Evolutionary conservation across 30 jellyfish, hydroid and myxozoan genomes (phyloP), one percentile per base, ranked within the genome.

Genomic region (Sanderia malayensis): DNA sequence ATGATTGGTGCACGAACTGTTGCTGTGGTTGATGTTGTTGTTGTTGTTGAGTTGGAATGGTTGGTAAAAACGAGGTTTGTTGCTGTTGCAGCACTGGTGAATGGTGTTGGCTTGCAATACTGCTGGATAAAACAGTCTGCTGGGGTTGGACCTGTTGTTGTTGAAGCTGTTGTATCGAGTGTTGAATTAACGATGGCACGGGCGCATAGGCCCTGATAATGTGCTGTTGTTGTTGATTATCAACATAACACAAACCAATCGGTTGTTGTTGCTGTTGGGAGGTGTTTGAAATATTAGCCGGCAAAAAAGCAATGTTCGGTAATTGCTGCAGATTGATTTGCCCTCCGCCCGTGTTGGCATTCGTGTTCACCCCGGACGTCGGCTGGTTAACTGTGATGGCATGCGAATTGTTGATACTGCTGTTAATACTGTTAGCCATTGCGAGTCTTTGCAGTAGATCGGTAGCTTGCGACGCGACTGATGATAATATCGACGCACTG

Each of bases 251-350:
- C 25, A 49, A 15, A 4, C 67, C 9, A 7, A 55, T 10, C 67
- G 67, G 67, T 19, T n/a, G 27, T 55, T 55, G 67, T 19, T 7
- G 67, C 67, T n/a, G 27, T 55, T 55, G 67, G 7, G 67, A 20
- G 8, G 9, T 55, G 67, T 19, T 55, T 18, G 27, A 19, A n/a
- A n/a, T 7, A 55, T 55, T 55, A 55, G 67, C 27, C 18, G 27
- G 67, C 19, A 24, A 19, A 4, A 55, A n/a, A 3, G 52, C 13
- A 37, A 37, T 37, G 13, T 13, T 13, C 6, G 52, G 13, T 4
- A 13, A 6, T 13, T 37, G 52, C 13, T 37, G 52, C 13, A 37
- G 52, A 37, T 37, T 37, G 52, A 37, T 13, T 37, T 6, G 52
- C 13, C 52, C 52, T 37, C 10, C 13, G 52, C 13, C 6, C 52